Conservation (phyloP, 2,888 invertebrate genomes). For the Noctua pronuba region DNA sequence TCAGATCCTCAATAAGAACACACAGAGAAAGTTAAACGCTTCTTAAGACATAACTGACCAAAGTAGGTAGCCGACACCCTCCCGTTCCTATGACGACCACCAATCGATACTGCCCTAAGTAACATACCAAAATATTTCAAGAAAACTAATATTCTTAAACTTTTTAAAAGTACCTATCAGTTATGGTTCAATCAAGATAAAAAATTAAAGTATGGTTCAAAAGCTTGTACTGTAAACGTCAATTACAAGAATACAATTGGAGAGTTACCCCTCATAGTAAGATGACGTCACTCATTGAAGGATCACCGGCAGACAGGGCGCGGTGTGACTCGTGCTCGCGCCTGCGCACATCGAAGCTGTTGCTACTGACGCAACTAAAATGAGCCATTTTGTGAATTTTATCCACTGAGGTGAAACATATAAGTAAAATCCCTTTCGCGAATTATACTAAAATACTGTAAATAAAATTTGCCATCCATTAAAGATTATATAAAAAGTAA, state of each 20-base stretch:
- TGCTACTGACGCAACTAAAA: conserved; percentile 54
- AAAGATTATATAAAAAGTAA: neutral
- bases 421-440: conserved; percentile 20
- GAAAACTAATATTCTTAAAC: neutral
- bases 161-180: neutral
- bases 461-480: neutral
- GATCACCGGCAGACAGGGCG: conserved; percentile 70
- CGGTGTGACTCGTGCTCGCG: conserved; percentile 64
- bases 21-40: neutral
- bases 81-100: conserved; percentile 19
- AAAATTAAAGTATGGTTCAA: neutral
- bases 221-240: neutral
- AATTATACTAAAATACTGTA: neutral
- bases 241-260: conserved; percentile 8
- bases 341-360: conserved; percentile 58
- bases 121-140: neutral
- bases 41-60: neutral
- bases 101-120: conserved; percentile 58
- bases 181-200: neutral
- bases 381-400: conserved; percentile 66
- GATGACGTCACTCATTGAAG: conserved; percentile 79
- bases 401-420: conserved; percentile 47
- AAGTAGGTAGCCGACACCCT: conserved; percentile 2
- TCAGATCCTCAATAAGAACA: neutral
- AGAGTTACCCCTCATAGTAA: conserved; percentile 20